Conservation (phyloP, 1,140 invertebrate species). For the Leptonema lineaticorne region DNA sequence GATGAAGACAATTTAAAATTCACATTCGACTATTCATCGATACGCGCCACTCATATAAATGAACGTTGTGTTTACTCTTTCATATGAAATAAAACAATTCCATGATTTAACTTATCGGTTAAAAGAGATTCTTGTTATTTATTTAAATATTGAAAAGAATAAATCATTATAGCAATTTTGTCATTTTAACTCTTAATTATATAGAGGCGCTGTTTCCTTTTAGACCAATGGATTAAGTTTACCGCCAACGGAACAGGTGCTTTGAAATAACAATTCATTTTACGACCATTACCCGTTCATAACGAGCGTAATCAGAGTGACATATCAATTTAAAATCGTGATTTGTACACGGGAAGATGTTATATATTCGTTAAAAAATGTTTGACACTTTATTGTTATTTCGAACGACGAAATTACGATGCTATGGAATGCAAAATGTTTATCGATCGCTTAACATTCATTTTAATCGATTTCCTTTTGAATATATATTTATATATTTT, state of each 20-base stretch:
- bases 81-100: neutral
- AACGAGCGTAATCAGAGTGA: neutral
- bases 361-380: neutral
- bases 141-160: no score
- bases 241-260: no score
- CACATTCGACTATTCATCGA: neutral
- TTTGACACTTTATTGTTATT: neutral
- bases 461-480: neutral
- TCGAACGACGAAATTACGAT: neutral
- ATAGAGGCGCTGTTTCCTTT: no score
- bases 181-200: no score
- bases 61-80: constrained; percentile 5
- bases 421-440: neutral
- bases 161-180: no score
- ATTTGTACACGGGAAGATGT: neutral
- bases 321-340: neutral
- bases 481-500: no score
- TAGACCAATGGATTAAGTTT: no score
- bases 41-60: constrained; percentile 15
- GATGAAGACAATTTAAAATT: constrained; percentile 19
- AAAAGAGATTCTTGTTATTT: no score
- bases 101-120: no score
- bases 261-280: neutral
- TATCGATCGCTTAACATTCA: neutral
- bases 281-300: constrained; percentile 1